Evolutionary conservation across 2,888 invertebrate genomes (phyloP).

Genomic region (Ypsolopha sequella): DNA sequence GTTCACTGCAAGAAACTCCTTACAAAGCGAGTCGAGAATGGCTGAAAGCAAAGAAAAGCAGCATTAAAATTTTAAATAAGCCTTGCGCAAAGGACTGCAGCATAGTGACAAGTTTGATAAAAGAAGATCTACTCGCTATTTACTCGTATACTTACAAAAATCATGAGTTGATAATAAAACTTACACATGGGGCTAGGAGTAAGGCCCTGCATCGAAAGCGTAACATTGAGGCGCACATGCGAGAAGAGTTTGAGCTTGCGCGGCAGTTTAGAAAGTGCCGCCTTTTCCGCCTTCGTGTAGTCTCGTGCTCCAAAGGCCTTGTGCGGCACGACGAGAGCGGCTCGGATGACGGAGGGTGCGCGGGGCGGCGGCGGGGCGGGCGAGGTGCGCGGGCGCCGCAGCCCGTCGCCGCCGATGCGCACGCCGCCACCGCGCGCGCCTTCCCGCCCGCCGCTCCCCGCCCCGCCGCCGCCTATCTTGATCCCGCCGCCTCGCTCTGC

Average conservation of each 20-base stretch:
- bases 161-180: conserved; percentile 20
- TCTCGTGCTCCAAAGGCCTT: conserved; percentile 81
- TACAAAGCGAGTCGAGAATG: conserved; percentile 88
- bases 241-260: conserved; percentile 78
- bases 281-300: conserved; percentile 78
- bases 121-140: too few relatives aligned
- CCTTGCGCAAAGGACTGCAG: too few relatives aligned
- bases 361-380: conserved; percentile 57
- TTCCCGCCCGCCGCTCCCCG: conserved; percentile 39
- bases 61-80: too few relatives aligned
- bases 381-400: conserved; percentile 51
- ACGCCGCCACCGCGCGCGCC: conserved; percentile 50
- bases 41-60: conserved; percentile 61
- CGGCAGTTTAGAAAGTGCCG: conserved; percentile 75
- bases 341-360: conserved; percentile 65
- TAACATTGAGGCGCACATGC: conserved; percentile 76
- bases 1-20: conserved; percentile 89
- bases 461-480: conserved; percentile 41
- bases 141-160: too few relatives aligned
- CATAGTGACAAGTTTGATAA: too few relatives aligned
- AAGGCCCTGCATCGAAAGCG: conserved; percentile 78
- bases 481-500: conserved; percentile 55
- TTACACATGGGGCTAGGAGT: conserved; percentile 84
- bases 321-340: conserved; percentile 83
- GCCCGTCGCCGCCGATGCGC: conserved; percentile 43